A percentile compares a stretch with the other conserved stretches of the same genome.
Conservation (phyloP, 37 sponge, comb jelly and placozoan species). For the Ianthella basta region DNA sequence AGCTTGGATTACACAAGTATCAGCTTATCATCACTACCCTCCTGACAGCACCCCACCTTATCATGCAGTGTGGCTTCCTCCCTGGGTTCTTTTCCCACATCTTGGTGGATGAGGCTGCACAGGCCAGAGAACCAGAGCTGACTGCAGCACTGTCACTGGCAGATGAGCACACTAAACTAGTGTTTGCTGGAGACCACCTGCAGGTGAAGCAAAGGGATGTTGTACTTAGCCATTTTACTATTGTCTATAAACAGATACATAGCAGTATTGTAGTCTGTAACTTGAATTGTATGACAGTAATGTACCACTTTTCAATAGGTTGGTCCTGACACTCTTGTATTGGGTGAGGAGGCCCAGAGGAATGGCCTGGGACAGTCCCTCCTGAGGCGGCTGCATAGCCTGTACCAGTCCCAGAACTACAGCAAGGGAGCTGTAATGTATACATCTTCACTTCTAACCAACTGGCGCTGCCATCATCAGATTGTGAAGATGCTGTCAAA, state of each 20-base stretch:
- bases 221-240: not conserved
- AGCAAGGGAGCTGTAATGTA: not conserved
- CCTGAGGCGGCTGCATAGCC: conserved; percentile 41
- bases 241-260: not conserved
- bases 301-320: too few relatives aligned
- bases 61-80: not conserved
- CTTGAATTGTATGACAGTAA: too few relatives aligned
- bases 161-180: conserved; percentile 13
- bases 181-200: conserved; percentile 22
- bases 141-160: conserved; percentile 4
- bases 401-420: conserved; percentile 15
- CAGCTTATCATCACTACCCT: conserved; percentile 3
- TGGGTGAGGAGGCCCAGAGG: conserved; percentile 47
- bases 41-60: not conserved
- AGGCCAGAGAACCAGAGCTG: conserved; percentile 30
- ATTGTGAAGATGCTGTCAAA: conserved; percentile 40
- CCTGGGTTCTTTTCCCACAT: conserved; percentile 26
- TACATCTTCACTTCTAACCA: conserved; percentile 31
- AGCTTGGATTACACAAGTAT: too few relatives aligned
- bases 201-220: too few relatives aligned
- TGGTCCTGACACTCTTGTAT: conserved; percentile 62
- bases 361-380: conserved; percentile 56
- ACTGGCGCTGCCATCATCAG: conserved; percentile 56
- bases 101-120: conserved; percentile 33
- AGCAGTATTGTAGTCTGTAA: not conserved